These are phyloP conservation scores for Drosophila sechellia DNA, from an alignment of 1,140 invertebrate genomes.

Conservation along the genomic window DNA sequence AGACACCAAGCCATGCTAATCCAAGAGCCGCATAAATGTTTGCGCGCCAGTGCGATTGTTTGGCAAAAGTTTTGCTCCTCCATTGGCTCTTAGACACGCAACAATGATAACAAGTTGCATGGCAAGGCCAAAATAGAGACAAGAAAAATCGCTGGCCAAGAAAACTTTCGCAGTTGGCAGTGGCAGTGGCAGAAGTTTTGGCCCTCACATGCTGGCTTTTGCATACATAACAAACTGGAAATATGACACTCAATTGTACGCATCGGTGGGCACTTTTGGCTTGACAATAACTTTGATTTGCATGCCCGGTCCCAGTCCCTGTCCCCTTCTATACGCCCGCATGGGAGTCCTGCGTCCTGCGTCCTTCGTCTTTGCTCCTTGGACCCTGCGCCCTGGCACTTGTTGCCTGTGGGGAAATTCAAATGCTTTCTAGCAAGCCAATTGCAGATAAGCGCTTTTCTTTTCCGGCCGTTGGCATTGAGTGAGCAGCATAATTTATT, in stretches of 20 bases:
- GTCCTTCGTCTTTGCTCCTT: neutral
- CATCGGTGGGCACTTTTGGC: constrained; percentile 74
- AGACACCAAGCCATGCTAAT: constrained; percentile 59
- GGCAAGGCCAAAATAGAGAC: constrained; percentile 44
- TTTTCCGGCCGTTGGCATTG: constrained; percentile 58
- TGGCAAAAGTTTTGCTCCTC: constrained; percentile 72
- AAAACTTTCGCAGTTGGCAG: constrained; percentile 49
- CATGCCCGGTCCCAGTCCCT: constrained; percentile 40
- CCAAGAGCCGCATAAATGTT: constrained; percentile 71
- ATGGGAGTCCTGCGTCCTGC: constrained; percentile 18
- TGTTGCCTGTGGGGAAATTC: constrained; percentile 74
- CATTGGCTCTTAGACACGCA: constrained; percentile 79
- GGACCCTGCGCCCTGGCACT: constrained; percentile 32
- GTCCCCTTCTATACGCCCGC: constrained; percentile 28
- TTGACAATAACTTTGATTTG: constrained; percentile 82
- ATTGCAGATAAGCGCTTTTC: constrained; percentile 80
- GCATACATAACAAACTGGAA: constrained; percentile 72
- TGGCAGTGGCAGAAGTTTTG: constrained; percentile 49
- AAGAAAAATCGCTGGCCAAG: constrained; percentile 51
- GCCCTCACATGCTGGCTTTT: constrained; percentile 52
- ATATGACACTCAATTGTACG: constrained; percentile 83
- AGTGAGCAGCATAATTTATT: constrained; percentile 62
- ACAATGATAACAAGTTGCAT: constrained; percentile 81
- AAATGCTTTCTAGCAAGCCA: constrained; percentile 74
- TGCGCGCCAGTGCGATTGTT: constrained; percentile 51